Evolutionary conservation across 2,113 vertebrate species (phyloP).

Genomic region (Engystomops pustulosus): DNA sequence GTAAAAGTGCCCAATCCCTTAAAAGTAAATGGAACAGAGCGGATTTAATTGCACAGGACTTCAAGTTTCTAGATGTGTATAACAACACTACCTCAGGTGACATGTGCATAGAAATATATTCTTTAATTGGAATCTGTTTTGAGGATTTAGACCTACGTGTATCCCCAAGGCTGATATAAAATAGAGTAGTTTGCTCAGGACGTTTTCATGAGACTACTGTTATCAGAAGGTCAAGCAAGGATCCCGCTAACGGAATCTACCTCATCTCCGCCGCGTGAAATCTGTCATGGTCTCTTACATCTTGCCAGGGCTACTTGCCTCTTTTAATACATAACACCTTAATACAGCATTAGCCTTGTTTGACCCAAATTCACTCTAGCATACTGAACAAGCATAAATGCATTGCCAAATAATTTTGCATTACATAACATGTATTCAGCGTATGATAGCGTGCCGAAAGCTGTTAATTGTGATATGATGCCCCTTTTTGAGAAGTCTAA

Average conservation of each 20-base stretch:
- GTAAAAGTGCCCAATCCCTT: too few species aligned
- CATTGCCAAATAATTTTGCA: not conserved
- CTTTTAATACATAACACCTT: constrained; percentile 5
- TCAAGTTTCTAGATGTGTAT: too few species aligned
- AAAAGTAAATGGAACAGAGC: too few species aligned
- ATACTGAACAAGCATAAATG: not conserved
- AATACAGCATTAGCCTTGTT: constrained; percentile 21
- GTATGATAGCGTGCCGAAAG: not conserved
- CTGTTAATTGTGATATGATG: not conserved
- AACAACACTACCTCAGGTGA: too few species aligned
- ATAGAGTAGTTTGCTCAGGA: not conserved
- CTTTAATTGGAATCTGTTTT: too few species aligned
- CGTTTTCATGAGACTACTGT: not conserved
- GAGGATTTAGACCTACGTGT: too few species aligned
- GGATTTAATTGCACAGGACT: too few species aligned
- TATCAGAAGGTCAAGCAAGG: not conserved
- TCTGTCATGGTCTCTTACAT: constrained; percentile 22
- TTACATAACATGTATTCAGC: not conserved
- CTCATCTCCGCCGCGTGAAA: not conserved
- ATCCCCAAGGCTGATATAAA: not conserved
- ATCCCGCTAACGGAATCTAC: not conserved
- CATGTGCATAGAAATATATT: too few species aligned
- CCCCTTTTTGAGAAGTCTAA: not conserved
- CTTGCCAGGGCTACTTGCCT: constrained; percentile 1
- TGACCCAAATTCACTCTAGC: constrained; percentile 9